A percentile compares a stretch with the other conserved stretches of the same genome.
These are phyloP conservation scores for Diarsia rubi DNA, from an alignment of 2,888 invertebrate species.

Conservation along the genomic window DNA sequence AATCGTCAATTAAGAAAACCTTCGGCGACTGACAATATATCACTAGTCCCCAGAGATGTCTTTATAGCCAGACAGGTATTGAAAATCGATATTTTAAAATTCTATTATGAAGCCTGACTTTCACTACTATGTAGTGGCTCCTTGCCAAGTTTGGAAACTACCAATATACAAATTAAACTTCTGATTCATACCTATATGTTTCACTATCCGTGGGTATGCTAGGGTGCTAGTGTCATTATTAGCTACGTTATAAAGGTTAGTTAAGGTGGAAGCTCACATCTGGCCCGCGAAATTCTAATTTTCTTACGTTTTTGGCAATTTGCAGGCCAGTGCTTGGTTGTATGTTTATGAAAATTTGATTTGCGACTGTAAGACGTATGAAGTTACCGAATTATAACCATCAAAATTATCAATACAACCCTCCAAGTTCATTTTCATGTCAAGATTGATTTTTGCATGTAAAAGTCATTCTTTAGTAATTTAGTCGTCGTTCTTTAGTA, in stretches of 20 bases:
- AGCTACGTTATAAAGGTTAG: neutral
- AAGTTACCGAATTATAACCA: no score
- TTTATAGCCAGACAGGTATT: conserved; percentile 25
- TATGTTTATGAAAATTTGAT: no score
- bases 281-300: no score
- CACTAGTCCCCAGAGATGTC: neutral
- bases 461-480: no score
- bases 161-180: conserved; percentile 64
- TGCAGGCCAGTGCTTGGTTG: no score
- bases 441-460: no score
- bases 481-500: no score
- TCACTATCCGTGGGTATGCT: conserved; percentile 46
- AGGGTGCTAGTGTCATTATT: conserved; percentile 48
- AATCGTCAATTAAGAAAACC: neutral
- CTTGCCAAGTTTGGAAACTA: conserved; percentile 60
- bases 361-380: no score
- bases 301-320: no score
- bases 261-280: no score
- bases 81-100: conserved; percentile 63
- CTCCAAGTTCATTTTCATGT: no score
- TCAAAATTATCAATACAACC: no score
- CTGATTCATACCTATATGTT: conserved; percentile 53
- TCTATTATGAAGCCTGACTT: conserved; percentile 60
- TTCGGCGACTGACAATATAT: neutral
- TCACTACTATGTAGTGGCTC: conserved; percentile 60